phyloP scores from a whole-genome alignment of 35 echinoderm and acorn worm genomes.

The Ptychodera flava region DNA sequence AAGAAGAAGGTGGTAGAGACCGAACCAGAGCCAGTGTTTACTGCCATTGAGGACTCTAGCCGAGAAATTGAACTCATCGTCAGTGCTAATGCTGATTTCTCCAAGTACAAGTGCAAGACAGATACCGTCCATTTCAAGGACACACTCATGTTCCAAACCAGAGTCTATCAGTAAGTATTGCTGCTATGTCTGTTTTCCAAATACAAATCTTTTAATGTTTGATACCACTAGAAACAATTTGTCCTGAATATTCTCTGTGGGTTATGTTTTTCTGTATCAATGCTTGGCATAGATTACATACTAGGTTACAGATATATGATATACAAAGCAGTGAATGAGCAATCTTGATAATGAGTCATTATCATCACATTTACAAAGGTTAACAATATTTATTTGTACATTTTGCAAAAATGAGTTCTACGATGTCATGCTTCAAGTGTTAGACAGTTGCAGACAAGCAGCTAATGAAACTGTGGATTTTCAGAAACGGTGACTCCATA shows the following conservation, averaged over 20 bases:
- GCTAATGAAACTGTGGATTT: too few species aligned
- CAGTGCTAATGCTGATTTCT: slow-evolving; percentile 83
- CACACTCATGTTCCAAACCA: slow-evolving; percentile 98
- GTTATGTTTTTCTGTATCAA: neutral
- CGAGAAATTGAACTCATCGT: slow-evolving; percentile 76
- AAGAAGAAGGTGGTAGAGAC: slow-evolving; percentile 99
- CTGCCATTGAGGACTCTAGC: slow-evolving; percentile 52
- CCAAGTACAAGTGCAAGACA: slow-evolving; percentile 95
- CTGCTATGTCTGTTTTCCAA: neutral
- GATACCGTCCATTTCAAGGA: slow-evolving; percentile 92
- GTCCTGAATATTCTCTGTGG: neutral
- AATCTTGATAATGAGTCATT: too few species aligned
- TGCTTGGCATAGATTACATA: too few species aligned
- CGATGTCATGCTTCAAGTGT: too few species aligned
- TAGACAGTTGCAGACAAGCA: too few species aligned
- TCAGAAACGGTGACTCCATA: too few species aligned
- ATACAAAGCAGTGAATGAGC: too few species aligned
- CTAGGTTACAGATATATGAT: too few species aligned
- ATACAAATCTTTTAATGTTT: neutral
- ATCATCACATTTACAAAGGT: too few species aligned
- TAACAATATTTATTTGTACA: too few species aligned
- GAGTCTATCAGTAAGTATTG: slow-evolving; percentile 82
- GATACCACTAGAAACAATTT: neutral
- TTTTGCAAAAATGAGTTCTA: too few species aligned
- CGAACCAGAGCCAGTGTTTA: slow-evolving; percentile 75